Evolutionary conservation across 2,797 vertebrate genomes (phyloP).

Genomic region (Lagorchestes hirsutus): DNA sequence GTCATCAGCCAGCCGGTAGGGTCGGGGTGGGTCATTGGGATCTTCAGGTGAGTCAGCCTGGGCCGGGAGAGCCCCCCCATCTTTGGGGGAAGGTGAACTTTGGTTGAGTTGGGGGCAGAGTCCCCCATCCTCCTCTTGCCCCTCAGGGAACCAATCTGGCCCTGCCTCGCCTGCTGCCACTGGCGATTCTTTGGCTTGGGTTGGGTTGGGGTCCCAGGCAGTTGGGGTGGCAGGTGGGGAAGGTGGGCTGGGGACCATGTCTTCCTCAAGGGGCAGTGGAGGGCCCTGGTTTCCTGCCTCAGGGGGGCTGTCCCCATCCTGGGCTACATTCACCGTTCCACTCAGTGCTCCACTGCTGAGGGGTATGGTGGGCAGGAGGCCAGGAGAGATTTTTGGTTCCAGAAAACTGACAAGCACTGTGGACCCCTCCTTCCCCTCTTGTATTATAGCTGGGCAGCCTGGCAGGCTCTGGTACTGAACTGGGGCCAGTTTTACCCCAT

Average conservation of each 20-base stretch:
- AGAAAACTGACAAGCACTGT: constrained; percentile 82
- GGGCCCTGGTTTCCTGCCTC: constrained; percentile 62
- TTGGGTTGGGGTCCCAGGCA: constrained; percentile 79
- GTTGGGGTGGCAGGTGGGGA: constrained; percentile 63
- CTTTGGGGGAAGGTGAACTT: constrained; percentile 80
- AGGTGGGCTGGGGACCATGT: constrained; percentile 70
- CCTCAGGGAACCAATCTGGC: constrained; percentile 78
- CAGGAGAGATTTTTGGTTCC: constrained; percentile 82
- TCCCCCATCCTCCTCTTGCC: constrained; percentile 77
- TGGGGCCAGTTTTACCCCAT: constrained; percentile 75
- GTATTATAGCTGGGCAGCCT: constrained; percentile 81
- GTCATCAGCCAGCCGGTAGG: constrained; percentile 76
- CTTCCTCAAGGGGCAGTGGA: constrained; percentile 55
- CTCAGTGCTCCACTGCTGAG: constrained; percentile 62
- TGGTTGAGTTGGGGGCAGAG: constrained; percentile 78
- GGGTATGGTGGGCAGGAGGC: constrained; percentile 35
- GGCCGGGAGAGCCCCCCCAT: constrained; percentile 58
- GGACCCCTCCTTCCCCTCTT: constrained; percentile 63
- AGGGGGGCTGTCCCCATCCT: constrained; percentile 39
- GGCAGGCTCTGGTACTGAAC: constrained; percentile 74
- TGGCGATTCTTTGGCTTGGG: constrained; percentile 85
- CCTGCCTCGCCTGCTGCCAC: constrained; percentile 77
- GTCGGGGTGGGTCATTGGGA: constrained; percentile 62
- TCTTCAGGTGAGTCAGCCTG: constrained; percentile 70
- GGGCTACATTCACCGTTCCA: constrained; percentile 60